Evolutionary conservation across 2,797 vertebrate genomes (phyloP), one percentile per base, ranked within the genome.

Genomic region (Tangara arthus): DNA sequence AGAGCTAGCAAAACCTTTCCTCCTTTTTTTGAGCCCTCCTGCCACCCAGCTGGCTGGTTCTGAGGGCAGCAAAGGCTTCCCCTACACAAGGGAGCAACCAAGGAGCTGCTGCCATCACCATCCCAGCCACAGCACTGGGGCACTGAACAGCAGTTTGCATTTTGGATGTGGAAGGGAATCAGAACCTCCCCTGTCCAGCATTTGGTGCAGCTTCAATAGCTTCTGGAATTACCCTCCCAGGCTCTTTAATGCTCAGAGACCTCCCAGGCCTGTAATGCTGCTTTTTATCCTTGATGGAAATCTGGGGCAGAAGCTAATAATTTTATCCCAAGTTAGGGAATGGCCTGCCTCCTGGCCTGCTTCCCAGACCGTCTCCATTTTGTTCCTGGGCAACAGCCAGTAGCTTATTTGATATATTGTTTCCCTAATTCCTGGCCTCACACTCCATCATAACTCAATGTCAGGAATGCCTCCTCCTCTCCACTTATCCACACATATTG

Each of bases 361-460:
- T 80, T 97, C 92, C 95, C 95, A 95, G 93, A 39, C 61, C 30
- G n/a, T 73, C 92, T 96, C 96, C 95, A 94, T 96, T 97, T 95
- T 97, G 91, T 94, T 86, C 89, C 85, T 96, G 93, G 87, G 75
- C 57, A 52, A 26, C 34, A 91, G 90, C 93, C 96, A 96, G 76
- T 75, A 82, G 85, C 53, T 93, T 94, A 94, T 95, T 91, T 95
- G 68, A 77, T 82, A 78, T 94, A 94, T 94, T 92, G 79, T 97
- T 95, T 92, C 82, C 86, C 82, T 94, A 93, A 96, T 94, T 92
- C 92, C 87, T 90, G 79, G 81, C 70, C 72, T 80, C 64, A 39
- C 2, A 21, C 56, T 37, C 56, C 32, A 10, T 83, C 76, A 73
- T 34, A 91, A 73, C 52, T 87, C 89, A 89, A 46, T 50, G 82